Conservation (phyloP, 2,113 vertebrate species). For the Poecilia latipinna region DNA sequence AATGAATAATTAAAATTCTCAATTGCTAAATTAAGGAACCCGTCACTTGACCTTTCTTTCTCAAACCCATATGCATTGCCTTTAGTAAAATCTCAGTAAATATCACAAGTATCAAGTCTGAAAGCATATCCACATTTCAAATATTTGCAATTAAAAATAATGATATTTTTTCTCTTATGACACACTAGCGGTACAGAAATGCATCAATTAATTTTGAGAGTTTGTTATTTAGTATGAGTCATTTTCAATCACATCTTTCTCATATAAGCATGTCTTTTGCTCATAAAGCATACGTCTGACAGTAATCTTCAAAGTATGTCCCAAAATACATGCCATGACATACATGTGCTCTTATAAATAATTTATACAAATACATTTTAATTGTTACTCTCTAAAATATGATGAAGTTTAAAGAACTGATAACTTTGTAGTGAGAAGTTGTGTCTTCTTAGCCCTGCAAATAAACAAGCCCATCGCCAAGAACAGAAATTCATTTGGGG, state of each 20-base stretch:
- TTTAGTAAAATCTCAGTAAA: slow-evolving; percentile 40
- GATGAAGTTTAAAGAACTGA: slow-evolving; percentile 8
- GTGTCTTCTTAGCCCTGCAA: slow-evolving; percentile 24
- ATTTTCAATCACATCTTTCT: slow-evolving; percentile 14
- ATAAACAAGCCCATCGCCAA: slow-evolving; percentile 25
- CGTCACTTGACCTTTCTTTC: slow-evolving; percentile 10
- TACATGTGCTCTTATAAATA: slow-evolving; percentile 17
- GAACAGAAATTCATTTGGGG: slow-evolving; percentile 58
- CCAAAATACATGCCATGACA: slow-evolving; percentile 34
- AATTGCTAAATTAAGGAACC: slow-evolving; percentile 6
- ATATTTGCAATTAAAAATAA: slow-evolving; percentile 13
- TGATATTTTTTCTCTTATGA: neutral
- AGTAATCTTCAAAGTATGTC: slow-evolving; percentile 31
- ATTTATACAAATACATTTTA: slow-evolving; percentile 15
- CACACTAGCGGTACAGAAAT: neutral
- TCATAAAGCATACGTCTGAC: neutral
- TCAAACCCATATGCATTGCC: slow-evolving; percentile 24
- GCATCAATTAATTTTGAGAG: neutral
- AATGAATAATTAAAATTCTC: neutral
- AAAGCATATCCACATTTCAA: slow-evolving; percentile 23
- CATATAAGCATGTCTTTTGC: slow-evolving; percentile 10
- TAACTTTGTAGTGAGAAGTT: slow-evolving; percentile 25
- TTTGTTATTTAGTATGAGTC: slow-evolving; percentile 2
- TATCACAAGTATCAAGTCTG: slow-evolving; percentile 44
- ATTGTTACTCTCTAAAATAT: slow-evolving; percentile 1